phyloP scores from a whole-genome alignment of 2,888 invertebrate species.

The Dasypogon diadema region DNA sequence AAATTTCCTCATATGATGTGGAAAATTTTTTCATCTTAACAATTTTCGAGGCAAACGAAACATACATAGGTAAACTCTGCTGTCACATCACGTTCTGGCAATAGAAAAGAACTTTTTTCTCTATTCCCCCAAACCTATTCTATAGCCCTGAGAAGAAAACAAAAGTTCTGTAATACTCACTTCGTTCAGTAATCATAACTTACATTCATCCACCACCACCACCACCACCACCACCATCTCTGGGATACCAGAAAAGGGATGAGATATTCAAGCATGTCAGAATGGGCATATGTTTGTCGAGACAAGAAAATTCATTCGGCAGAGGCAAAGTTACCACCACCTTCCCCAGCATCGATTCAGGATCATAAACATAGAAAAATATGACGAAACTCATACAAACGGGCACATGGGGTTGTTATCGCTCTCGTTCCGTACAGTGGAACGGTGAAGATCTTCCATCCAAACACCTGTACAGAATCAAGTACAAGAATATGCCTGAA shows the following conservation, averaged over 20 bases:
- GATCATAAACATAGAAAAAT: slow-evolving; percentile 55
- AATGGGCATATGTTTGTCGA: slow-evolving; percentile 50
- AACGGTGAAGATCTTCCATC: slow-evolving; percentile 20
- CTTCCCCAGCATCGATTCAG: slow-evolving; percentile 44
- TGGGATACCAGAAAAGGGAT: neutral
- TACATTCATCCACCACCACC: slow-evolving; percentile 18
- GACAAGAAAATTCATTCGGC: slow-evolving; percentile 47
- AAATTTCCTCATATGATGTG: slow-evolving; percentile 32
- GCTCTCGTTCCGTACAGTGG: neutral
- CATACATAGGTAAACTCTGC: slow-evolving; percentile 52
- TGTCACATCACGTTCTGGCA: slow-evolving; percentile 55
- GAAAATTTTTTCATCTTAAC: slow-evolving; percentile 36
- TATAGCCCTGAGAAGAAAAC: neutral
- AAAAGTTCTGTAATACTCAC: slow-evolving; percentile 47
- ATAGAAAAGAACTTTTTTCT: slow-evolving; percentile 54
- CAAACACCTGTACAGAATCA: slow-evolving; percentile 42
- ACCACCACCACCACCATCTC: neutral
- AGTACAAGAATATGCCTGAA: slow-evolving; percentile 63
- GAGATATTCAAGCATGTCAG: slow-evolving; percentile 44
- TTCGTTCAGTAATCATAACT: slow-evolving; percentile 51
- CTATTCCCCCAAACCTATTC: slow-evolving; percentile 13
- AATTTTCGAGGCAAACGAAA: slow-evolving; percentile 12
- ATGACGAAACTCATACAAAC: slow-evolving; percentile 54
- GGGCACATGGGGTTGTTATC: slow-evolving; percentile 46
- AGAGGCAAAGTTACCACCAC: slow-evolving; percentile 22